Evolutionary conservation across 2,797 vertebrate genomes (phyloP).

Genomic region (Molossus alvarezi): DNA sequence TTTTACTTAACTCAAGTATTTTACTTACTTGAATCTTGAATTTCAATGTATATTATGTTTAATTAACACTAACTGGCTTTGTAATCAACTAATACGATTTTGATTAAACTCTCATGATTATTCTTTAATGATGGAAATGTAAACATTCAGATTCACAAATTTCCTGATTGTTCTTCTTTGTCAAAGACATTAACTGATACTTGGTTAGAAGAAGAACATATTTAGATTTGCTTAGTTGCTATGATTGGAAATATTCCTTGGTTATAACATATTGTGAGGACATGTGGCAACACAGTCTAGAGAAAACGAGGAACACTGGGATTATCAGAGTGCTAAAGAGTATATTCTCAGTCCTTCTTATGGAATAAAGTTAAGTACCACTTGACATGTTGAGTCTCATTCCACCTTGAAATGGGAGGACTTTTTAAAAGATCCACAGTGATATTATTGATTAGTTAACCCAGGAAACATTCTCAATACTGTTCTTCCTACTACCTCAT

Average conservation of each 20-base stretch:
- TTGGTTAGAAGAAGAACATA: constrained; percentile 9
- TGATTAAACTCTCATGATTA: constrained; percentile 56
- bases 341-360: neutral
- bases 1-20: constrained; percentile 63
- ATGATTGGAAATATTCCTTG: constrained; percentile 9
- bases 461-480: neutral
- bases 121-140: neutral
- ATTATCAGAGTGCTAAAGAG: neutral
- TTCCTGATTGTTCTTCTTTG: constrained; percentile 39
- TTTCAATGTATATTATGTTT: neutral
- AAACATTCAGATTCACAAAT: constrained; percentile 36
- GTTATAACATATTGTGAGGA: neutral
- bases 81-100: constrained; percentile 52
- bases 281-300: neutral
- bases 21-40: constrained; percentile 49
- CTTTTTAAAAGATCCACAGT: neutral
- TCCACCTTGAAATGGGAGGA: neutral
- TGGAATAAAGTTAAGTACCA: neutral
- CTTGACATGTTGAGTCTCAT: neutral
- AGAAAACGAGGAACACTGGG: constrained; percentile 24
- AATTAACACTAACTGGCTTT: constrained; percentile 1
- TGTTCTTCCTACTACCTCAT: neutral
- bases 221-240: constrained; percentile 57
- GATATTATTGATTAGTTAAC: neutral
- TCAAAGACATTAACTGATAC: neutral